Base-by-base conservation (phyloP, 2,113 vertebrate species). In the Australoheros scitulus region DNA sequence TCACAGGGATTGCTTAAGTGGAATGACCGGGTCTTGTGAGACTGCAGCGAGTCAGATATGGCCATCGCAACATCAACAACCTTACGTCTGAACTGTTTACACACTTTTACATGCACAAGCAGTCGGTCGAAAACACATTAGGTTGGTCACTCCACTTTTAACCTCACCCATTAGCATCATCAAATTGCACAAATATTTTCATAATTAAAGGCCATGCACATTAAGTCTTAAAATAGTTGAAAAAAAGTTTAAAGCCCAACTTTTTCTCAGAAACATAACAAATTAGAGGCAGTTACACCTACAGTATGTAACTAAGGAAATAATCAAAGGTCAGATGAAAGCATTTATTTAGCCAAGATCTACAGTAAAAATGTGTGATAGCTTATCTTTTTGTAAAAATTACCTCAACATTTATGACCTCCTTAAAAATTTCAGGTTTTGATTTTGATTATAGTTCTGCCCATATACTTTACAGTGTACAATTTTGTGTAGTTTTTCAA, bases 1-100 rank as follows among this genome's bases (percentile, higher is more conserved):
- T 83, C 82, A 87, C 75, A 87, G 87, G 85, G 88, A 94, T 88
- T 93, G 90, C 88, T 92, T 86, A 63, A 58, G 88, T 81, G 72
- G 36, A 87, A 87, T 43, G 74, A 90, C 36, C 90, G 34, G 85
- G 64, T 80, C 79, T 57, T 55, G 68, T 81, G 87, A 80, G 74
- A 79, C 59, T 84, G 79, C 85, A 84, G 82, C 41, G 18, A 86
- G 81, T 93, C 82, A 77, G 72, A 87, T 83, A 83, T 74, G 58
- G 61, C 65, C 76, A 13, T 65, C 63, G 26, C 61, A 84, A 83
- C 75, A 83, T 87, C 55, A 83, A 86, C 84, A 85, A 68, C 59
- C 58, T 3, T 5, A 11, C 43, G 34, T 77, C 5, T 7, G 87
- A 75, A 61, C 72, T 55, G 65, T 88, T 91, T 74, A 64, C 82